These are phyloP conservation scores for Entomobrya multifasciata DNA, from an alignment of 2,888 invertebrate genomes.

Conservation along the genomic window DNA sequence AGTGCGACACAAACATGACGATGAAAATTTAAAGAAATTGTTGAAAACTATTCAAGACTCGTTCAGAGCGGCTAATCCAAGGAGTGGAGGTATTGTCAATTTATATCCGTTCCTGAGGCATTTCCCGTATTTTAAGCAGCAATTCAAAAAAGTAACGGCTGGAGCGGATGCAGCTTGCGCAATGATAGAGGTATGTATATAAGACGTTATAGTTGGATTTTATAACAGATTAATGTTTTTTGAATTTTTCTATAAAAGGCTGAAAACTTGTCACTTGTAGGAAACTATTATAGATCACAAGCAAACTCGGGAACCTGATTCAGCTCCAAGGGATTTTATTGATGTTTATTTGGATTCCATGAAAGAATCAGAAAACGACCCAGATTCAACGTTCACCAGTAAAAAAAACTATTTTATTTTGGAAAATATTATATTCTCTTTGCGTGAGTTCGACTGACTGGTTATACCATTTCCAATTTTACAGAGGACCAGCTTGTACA, in stretches of 20 bases:
- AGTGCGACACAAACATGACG: constrained; percentile 74
- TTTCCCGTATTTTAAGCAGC: constrained; percentile 70
- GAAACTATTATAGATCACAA: constrained; percentile 77
- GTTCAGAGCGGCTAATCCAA: constrained; percentile 64
- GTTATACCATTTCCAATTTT: too few relatives aligned
- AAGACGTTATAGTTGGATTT: too few relatives aligned
- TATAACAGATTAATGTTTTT: too few relatives aligned
- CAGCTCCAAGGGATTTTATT: constrained; percentile 77
- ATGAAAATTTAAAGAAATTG: constrained; percentile 72
- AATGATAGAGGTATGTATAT: constrained; percentile 56
- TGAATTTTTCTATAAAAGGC: too few relatives aligned
- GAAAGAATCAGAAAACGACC: constrained; percentile 58
- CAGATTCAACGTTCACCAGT: constrained; percentile 74
- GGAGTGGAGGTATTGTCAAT: constrained; percentile 47
- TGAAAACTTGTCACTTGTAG: constrained; percentile 60
- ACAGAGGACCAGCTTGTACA: constrained; percentile 77
- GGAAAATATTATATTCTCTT: neutral
- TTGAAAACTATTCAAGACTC: constrained; percentile 45
- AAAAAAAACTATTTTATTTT: too few relatives aligned
- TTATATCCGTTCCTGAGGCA: constrained; percentile 71
- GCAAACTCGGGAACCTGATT: constrained; percentile 63
- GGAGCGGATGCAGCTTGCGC: constrained; percentile 32
- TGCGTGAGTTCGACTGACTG: too few relatives aligned
- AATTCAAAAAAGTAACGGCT: constrained; percentile 31
- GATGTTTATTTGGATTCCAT: constrained; percentile 79